Percentiles rank a stretch among this genome's conserved stretches.
phyloP scores from a whole-genome alignment of 2,113 vertebrate genomes.

The Talpa occidentalis region DNA sequence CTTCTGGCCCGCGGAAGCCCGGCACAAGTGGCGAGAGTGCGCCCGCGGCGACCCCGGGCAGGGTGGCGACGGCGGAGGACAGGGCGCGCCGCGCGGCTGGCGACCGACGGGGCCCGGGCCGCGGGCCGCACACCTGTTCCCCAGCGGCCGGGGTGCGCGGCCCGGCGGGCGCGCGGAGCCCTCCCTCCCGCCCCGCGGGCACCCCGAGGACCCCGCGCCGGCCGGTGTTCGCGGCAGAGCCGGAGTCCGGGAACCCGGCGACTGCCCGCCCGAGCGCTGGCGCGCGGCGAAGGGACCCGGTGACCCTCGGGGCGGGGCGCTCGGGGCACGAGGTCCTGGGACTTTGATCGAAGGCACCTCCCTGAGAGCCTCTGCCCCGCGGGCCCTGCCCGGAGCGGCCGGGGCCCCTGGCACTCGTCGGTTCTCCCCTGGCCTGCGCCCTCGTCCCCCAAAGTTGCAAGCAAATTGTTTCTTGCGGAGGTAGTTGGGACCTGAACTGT shows the following conservation, averaged over 20 bases:
- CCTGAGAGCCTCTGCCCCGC: neutral
- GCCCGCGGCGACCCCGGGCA: neutral
- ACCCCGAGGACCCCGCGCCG: neutral
- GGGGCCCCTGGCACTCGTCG: neutral
- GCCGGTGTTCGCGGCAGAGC: neutral
- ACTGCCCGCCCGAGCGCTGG: neutral
- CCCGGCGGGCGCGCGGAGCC: constrained; percentile 9
- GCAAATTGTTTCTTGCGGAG: constrained; percentile 19
- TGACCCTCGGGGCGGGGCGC: constrained; percentile 75
- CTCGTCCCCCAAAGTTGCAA: constrained; percentile 66
- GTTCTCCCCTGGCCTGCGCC: neutral
- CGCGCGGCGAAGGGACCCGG: constrained; percentile 28
- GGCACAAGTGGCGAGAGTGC: constrained; percentile 33
- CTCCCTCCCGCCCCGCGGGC: neutral
- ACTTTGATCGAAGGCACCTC: constrained; percentile 52
- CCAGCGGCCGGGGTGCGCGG: constrained; percentile 59
- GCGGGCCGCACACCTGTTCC: constrained; percentile 78
- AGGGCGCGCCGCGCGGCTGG: constrained; percentile 3
- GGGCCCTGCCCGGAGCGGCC: neutral
- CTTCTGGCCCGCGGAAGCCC: neutral
- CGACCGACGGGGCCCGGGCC: neutral
- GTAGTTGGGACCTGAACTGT: constrained; percentile 30
- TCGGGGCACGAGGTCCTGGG: neutral
- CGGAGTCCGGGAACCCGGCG: neutral
- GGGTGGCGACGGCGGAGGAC: constrained; percentile 46